These are phyloP conservation scores for Halocynthia roretzi DNA, from an alignment of 23 tunicate species.

Conservation along the genomic window DNA sequence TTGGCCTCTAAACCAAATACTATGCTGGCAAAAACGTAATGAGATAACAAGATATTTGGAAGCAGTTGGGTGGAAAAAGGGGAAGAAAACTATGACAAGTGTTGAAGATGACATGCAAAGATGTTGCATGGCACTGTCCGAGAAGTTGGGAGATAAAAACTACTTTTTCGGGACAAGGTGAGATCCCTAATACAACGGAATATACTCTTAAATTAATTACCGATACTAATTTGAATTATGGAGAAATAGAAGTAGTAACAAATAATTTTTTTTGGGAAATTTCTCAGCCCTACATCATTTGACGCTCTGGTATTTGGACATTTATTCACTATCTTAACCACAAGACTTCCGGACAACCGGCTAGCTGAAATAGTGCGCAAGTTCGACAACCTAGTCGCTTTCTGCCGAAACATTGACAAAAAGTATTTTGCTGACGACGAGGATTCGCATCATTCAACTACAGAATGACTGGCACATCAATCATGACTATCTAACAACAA, in stretches of 20 bases:
- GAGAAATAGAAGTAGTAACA: no score
- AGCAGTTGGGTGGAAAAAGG: conserved; percentile 69
- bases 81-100: conserved; percentile 36
- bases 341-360: conserved; percentile 75
- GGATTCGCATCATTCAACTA: background rate
- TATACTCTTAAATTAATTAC: background rate
- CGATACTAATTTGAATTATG: no score
- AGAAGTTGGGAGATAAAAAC: conserved; percentile 55
- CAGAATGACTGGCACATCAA: background rate
- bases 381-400: conserved; percentile 56
- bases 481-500: background rate
- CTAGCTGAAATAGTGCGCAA: conserved; percentile 57
- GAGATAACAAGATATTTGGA: conserved; percentile 17
- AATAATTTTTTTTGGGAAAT: background rate
- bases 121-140: conserved; percentile 66
- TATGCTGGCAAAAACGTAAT: conserved; percentile 44
- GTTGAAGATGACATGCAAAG: conserved; percentile 66
- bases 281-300: conserved; percentile 66
- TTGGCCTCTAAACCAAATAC: conserved; percentile 69
- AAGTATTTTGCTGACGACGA: conserved; percentile 8
- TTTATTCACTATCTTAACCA: conserved; percentile 65
- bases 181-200: conserved; percentile 6
- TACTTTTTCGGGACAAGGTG: conserved; percentile 73
- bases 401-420: conserved; percentile 63
- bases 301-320: conserved; percentile 88